Conservation (phyloP, 2,113 vertebrate species). For the Eonycteris spelaea region DNA sequence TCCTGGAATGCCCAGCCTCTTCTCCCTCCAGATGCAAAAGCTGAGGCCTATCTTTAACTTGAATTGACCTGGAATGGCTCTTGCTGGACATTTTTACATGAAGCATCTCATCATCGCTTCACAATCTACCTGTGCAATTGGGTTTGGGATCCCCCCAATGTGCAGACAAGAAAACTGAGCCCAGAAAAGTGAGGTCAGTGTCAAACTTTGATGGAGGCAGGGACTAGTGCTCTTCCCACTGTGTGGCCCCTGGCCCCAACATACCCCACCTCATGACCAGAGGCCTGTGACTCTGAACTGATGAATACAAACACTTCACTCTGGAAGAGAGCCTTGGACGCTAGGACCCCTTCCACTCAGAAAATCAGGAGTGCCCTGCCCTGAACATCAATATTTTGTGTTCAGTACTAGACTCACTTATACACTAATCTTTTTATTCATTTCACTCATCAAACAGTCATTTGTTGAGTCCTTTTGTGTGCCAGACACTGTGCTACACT, state of each 20-base stretch:
- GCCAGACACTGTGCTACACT: background rate
- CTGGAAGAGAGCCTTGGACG: background rate
- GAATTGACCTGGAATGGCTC: background rate
- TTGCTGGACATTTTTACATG: background rate
- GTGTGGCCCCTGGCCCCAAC: background rate
- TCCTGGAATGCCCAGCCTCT: background rate
- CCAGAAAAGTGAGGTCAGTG: background rate
- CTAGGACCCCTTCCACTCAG: background rate
- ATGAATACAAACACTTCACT: background rate
- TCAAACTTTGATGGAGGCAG: background rate
- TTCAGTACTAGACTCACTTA: background rate
- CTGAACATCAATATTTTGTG: background rate
- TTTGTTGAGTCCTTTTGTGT: background rate
- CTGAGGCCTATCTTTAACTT: background rate
- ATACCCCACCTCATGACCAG: background rate
- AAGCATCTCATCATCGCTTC: background rate
- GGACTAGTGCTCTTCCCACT: background rate
- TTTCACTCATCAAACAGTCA: background rate
- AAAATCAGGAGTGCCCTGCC: background rate
- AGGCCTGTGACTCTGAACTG: fast-evolving
- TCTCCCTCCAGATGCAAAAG: background rate
- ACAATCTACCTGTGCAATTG: background rate
- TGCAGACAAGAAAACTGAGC: background rate
- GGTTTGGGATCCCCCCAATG: background rate
- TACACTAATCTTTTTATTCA: background rate